Evolutionary conservation across 2,888 invertebrate species (phyloP).

Genomic region (Drosophila suboccidentalis): DNA sequence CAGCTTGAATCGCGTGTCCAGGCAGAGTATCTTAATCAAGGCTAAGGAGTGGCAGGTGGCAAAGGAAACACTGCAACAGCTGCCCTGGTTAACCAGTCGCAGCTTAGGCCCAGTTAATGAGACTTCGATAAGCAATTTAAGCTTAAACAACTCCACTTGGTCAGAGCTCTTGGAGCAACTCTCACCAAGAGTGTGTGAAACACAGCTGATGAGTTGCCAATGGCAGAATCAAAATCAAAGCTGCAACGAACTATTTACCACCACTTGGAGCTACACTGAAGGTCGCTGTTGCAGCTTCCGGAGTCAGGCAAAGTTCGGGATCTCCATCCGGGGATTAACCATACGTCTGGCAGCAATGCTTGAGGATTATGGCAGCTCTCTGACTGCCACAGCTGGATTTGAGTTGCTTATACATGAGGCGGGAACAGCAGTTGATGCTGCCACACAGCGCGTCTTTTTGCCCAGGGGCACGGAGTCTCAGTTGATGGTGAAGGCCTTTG

Average conservation of each 20-base stretch:
- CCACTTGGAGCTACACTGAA: constrained; percentile 84
- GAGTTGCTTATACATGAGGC: constrained; percentile 88
- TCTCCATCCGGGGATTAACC: constrained; percentile 87
- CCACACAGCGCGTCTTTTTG: constrained; percentile 87
- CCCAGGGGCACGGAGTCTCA: constrained; percentile 87
- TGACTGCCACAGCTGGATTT: constrained; percentile 87
- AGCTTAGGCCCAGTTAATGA: neutral
- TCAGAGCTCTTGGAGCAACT: constrained; percentile 74
- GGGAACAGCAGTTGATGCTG: constrained; percentile 87
- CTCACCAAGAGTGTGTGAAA: constrained; percentile 87
- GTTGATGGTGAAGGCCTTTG: constrained; percentile 87
- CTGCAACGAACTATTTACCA: constrained; percentile 87
- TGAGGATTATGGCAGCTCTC: constrained; percentile 88
- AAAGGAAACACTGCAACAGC: constrained; percentile 42
- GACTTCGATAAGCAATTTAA: neutral
- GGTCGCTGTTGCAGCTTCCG: constrained; percentile 90
- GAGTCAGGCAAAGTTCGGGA: constrained; percentile 86
- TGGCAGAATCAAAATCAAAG: constrained; percentile 87
- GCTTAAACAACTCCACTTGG: constrained; percentile 23
- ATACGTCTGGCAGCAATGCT: constrained; percentile 87
- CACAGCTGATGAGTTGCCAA: constrained; percentile 87
- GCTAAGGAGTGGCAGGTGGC: constrained; percentile 84
- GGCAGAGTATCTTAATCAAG: constrained; percentile 71
- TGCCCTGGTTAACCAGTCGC: constrained; percentile 53
- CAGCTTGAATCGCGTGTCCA: constrained; percentile 86